Percentiles rank a stretch among this genome's conserved stretches.
Evolutionary conservation across 2,113 vertebrate species (phyloP).

Genomic region (Acanthisitta chloris): DNA sequence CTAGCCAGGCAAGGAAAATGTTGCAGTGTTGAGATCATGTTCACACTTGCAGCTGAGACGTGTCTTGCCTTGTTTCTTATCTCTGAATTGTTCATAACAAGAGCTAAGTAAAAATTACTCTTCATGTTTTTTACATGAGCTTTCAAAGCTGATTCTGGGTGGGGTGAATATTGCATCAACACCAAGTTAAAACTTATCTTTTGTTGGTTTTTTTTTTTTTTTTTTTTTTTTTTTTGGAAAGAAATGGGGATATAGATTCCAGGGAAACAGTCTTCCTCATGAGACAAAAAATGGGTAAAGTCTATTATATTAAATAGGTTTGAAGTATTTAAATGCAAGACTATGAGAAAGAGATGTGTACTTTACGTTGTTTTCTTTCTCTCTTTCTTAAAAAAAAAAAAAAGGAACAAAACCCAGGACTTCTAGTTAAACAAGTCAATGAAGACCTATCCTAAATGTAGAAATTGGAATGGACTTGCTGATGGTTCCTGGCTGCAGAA

Average conservation of each 20-base stretch:
- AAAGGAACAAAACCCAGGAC: neutral
- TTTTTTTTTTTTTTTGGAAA: slow-evolving; percentile 53
- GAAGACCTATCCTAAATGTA: neutral
- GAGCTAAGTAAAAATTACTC: slow-evolving; percentile 46
- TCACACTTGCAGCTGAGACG: slow-evolving; percentile 3
- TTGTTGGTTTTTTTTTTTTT: too few species aligned
- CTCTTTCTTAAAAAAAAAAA: neutral
- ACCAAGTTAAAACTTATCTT: slow-evolving; percentile 65
- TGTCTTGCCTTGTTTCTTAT: slow-evolving; percentile 47
- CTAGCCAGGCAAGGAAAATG: slow-evolving; percentile 48
- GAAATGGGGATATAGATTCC: slow-evolving; percentile 2
- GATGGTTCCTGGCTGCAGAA: neutral
- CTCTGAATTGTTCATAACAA: slow-evolving; percentile 55
- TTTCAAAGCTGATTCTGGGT: slow-evolving; percentile 64
- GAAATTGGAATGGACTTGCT: neutral
- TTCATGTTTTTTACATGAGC: slow-evolving; percentile 62
- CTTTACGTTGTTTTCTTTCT: neutral
- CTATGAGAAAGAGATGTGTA: neutral
- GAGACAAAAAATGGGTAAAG: neutral
- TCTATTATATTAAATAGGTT: neutral
- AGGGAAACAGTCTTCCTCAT: neutral
- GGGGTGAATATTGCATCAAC: slow-evolving; percentile 57
- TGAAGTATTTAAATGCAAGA: neutral
- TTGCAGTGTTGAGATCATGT: slow-evolving; percentile 7
- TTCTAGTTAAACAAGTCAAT: neutral